A percentile compares a stretch with the other conserved stretches of the same genome.
These are phyloP conservation scores for Narcine bancroftii DNA, from an alignment of 2,113 vertebrate species.

Conservation along the genomic window DNA sequence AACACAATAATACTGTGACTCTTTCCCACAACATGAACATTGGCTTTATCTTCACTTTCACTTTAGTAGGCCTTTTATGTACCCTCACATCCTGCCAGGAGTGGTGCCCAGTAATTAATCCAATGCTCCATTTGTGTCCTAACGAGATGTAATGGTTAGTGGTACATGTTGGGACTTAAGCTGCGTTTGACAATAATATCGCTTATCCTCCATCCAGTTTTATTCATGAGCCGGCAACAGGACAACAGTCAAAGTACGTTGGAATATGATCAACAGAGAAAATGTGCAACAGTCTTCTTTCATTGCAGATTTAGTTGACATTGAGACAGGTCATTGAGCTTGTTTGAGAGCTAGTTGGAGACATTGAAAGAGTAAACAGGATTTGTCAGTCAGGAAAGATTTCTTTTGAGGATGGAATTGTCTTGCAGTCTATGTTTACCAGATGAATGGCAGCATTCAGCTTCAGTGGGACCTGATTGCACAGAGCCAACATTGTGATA, in stretches of 20 bases:
- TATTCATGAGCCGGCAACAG: neutral
- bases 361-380: neutral
- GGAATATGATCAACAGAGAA: neutral
- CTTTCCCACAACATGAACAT: too few relatives aligned
- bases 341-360: neutral
- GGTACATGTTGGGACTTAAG: neutral
- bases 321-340: neutral
- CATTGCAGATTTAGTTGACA: neutral
- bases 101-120: too few relatives aligned
- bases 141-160: too few relatives aligned
- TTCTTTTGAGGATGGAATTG: neutral
- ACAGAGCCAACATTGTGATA: neutral
- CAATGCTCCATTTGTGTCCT: too few relatives aligned
- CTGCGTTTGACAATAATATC: too few relatives aligned
- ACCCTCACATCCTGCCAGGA: too few relatives aligned
- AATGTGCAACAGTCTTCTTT: neutral
- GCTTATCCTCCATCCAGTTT: neutral
- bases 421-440: neutral
- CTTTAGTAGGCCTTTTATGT: too few relatives aligned
- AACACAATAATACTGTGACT: too few relatives aligned
- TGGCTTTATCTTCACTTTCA: too few relatives aligned
- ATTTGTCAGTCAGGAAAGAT: neutral
- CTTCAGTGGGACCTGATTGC: neutral
- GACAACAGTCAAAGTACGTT: neutral
- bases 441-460: slow-evolving; percentile 6